Percentiles rank a stretch among this genome's conserved stretches.
These are phyloP conservation scores for Schizopygopsis malacanthus DNA, from an alignment of 2,797 vertebrate genomes.

Conservation along the genomic window DNA sequence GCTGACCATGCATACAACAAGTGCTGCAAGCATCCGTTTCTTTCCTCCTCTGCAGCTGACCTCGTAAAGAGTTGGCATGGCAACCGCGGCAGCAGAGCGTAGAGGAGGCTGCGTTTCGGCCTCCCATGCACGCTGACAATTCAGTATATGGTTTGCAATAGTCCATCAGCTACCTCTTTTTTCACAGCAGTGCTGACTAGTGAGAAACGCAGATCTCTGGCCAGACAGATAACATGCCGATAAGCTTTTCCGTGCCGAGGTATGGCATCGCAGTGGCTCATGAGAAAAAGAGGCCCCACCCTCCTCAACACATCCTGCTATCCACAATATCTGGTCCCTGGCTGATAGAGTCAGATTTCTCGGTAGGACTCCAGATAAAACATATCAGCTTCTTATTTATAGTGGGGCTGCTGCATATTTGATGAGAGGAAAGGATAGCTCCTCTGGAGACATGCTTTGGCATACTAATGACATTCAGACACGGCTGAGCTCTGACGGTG, in stretches of 20 bases:
- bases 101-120: conserved; percentile 37
- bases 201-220: conserved; percentile 45
- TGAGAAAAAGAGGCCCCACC: conserved; percentile 33
- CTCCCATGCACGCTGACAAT: conserved; percentile 24
- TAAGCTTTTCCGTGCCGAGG: conserved; percentile 6
- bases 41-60: conserved; percentile 40
- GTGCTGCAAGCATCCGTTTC: conserved; percentile 26
- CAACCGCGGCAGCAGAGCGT: conserved; percentile 45
- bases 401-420: conserved; percentile 78
- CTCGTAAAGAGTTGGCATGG: conserved; percentile 50
- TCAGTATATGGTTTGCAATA: conserved; percentile 26
- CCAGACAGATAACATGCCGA: conserved; percentile 23
- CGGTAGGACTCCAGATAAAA: conserved; percentile 74
- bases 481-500: conserved; percentile 17
- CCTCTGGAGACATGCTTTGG: conserved; percentile 68
- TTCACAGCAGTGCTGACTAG: conserved; percentile 36
- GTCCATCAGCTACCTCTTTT: conserved; percentile 34
- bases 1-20: conserved; percentile 7
- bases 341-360: conserved; percentile 59
- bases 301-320: conserved; percentile 28
- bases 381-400: conserved; percentile 78
- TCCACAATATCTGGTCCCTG: conserved; percentile 47
- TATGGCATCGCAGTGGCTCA: conserved; percentile 46
- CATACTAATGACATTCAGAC: conserved; percentile 58
- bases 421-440: conserved; percentile 71